phyloP scores from a whole-genome alignment of 2,113 vertebrate genomes.

The rabbit (Oryctolagus cuniculus) region mOryCun1.1 NC_091437.1:10092001-10092500 shows the following conservation, averaged over 20 bases:
- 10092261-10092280: background rate
- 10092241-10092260: background rate
- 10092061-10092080: background rate
- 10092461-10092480: background rate
- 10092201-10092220: background rate
- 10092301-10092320: background rate
- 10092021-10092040: background rate
- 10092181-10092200: background rate
- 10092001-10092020: background rate
- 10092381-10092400: background rate
- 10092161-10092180: background rate
- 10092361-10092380: constrained; percentile 6
- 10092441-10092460: background rate
- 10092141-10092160: background rate
- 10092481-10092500: background rate
- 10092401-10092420: background rate
- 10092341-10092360: background rate
- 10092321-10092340: background rate
- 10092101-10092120: background rate
- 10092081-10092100: background rate
- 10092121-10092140: background rate
- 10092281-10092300: background rate
- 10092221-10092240: background rate
- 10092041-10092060: background rate
- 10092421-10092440: background rate